phyloP scores from a whole-genome alignment of 2,113 vertebrate species.

The Gasterosteus nipponicus region DNA sequence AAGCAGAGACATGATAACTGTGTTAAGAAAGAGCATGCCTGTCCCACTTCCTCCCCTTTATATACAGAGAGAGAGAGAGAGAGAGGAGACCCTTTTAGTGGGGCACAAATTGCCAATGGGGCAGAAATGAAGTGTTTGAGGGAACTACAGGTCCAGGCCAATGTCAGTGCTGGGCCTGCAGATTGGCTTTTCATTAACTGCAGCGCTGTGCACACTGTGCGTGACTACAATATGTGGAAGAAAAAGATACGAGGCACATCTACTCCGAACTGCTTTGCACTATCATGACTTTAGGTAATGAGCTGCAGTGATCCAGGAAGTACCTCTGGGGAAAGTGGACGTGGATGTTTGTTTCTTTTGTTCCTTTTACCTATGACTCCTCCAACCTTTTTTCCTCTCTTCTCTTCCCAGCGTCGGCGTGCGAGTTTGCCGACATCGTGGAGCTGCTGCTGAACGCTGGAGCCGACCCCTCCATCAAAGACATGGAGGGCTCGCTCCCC shows the following conservation, averaged over 20 bases:
- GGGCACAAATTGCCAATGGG: constrained; percentile 74
- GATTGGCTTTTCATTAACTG: constrained; percentile 75
- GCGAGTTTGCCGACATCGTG: constrained; percentile 95
- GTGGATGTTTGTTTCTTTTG: background rate
- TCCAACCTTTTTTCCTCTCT: background rate
- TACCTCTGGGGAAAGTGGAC: background rate
- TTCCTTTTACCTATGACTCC: background rate
- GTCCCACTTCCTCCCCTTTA: background rate
- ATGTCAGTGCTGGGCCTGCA: constrained; percentile 64
- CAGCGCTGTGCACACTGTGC: constrained; percentile 45
- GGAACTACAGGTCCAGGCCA: constrained; percentile 54
- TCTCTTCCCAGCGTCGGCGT: constrained; percentile 86
- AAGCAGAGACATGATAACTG: constrained; percentile 73
- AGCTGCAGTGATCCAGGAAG: background rate
- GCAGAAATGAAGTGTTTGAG: constrained; percentile 73
- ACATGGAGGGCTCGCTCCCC: constrained; percentile 92
- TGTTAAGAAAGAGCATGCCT: constrained; percentile 74
- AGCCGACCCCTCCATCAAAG: constrained; percentile 89
- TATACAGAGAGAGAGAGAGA: background rate
- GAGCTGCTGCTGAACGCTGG: constrained; percentile 90
- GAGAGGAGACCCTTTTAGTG: constrained; percentile 71
- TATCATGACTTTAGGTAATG: background rate
- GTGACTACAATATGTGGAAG: constrained; percentile 22
- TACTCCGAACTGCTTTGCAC: background rate
- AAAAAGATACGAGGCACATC: constrained; percentile 18